Base-by-base conservation (phyloP, 2,888 invertebrate genomes). In the Tipula vernalis region DNA sequence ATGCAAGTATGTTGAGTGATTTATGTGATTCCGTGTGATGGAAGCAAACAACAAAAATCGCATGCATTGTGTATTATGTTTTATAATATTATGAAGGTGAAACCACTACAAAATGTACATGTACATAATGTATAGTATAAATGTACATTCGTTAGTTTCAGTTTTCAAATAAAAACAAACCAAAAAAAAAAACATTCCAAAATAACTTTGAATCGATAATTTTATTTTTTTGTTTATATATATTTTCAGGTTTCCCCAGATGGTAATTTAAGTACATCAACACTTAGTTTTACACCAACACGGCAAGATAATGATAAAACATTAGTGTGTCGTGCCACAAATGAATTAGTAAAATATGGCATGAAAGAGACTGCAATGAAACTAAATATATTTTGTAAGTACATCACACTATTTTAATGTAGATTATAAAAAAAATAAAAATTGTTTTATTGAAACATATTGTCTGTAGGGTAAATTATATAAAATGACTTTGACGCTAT, bases 301-400 rank as follows among this genome's bases (percentile, higher is more conserved):
- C 93, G 96, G 90, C 93, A 94, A 88, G 96, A 98, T 92, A 95
- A 97, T 90, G 96, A 95, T 15, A 95, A 95, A 89, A 93, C 94
- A 42, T 93, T 98, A 87, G 95, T 95, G 86, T 98, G 98, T 90
- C 94, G 96, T 87, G 97, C 97, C 0, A 94, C 95, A 87, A 98
- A 98, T 91, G 92, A 94, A 86, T 93, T 95, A 88, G 93, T 97
- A 36, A 94, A 94, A 89, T 95, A 94, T 88, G 94, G 95, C 87
- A 93, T 95, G 36, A 93, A 95, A 88, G 97, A 98, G 91, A 95
- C 96, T 88, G 94, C 94, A 86, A 94, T 96, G 93, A 95, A 95
- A 90, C 93, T 98, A 87, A 96, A 96, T 92, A 95, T 98, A 88
- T 96, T 96, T 92, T 98, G 98, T 98, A 93, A 96, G 97, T 94